These are phyloP conservation scores for Lasius fuliginosus DNA, from an alignment of 2,888 invertebrate species.

Conservation along the genomic window DNA sequence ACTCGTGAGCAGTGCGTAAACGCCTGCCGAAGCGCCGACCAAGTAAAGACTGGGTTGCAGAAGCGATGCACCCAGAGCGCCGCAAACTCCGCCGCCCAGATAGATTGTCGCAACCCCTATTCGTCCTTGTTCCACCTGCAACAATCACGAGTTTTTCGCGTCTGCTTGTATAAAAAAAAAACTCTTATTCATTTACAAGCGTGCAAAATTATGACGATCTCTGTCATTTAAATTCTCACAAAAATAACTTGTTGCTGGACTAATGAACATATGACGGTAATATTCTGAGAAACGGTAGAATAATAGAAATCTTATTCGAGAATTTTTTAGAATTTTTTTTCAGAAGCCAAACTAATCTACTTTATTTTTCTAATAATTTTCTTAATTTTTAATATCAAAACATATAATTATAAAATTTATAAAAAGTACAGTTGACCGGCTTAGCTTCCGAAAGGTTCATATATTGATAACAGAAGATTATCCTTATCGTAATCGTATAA, in stretches of 20 bases:
- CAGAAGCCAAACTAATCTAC: too few species aligned
- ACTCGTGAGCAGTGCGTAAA: slow-evolving; percentile 95
- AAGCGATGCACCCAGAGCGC: slow-evolving; percentile 92
- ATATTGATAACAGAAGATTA: neutral
- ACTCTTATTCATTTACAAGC: neutral
- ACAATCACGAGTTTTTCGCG: slow-evolving; percentile 25
- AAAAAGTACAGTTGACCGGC: too few species aligned
- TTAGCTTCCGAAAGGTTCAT: neutral
- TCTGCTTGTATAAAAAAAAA: neutral
- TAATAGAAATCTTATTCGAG: neutral
- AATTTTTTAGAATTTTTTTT: neutral
- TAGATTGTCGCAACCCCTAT: slow-evolving; percentile 91
- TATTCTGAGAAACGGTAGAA: neutral
- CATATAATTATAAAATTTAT: too few species aligned
- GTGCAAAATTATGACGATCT: neutral
- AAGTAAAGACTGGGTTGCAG: slow-evolving; percentile 92
- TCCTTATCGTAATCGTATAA: neutral
- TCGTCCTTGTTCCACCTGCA: slow-evolving; percentile 91
- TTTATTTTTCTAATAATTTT: too few species aligned
- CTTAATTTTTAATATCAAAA: too few species aligned
- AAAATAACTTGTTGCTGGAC: neutral
- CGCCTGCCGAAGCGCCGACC: slow-evolving; percentile 96
- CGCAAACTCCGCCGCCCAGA: slow-evolving; percentile 91
- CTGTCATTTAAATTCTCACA: neutral
- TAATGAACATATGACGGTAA: neutral